Evolutionary conservation across 2,797 vertebrate genomes (phyloP).

Genomic region (Pangasius djambal): DNA sequence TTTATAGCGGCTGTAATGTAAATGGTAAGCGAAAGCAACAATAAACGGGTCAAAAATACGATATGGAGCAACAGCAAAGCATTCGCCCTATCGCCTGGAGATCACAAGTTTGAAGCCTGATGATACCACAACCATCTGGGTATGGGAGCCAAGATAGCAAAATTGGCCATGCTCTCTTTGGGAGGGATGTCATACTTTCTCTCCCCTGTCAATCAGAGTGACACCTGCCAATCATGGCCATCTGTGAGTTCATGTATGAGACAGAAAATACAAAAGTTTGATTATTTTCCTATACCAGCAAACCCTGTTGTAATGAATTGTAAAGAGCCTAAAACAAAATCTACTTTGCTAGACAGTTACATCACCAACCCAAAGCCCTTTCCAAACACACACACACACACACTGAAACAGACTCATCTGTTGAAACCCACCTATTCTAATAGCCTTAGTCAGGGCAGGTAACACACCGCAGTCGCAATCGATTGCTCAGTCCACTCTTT

Average conservation of each 20-base stretch:
- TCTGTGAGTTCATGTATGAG: neutral
- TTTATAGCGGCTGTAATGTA: neutral
- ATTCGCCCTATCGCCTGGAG: neutral
- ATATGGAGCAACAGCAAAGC: neutral
- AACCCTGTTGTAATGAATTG: neutral
- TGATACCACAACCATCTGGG: neutral
- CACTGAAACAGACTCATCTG: slow-evolving; percentile 8
- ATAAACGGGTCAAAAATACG: neutral
- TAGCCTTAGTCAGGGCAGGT: slow-evolving; percentile 22
- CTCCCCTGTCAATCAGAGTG: neutral
- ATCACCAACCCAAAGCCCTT: neutral
- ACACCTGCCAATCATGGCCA: neutral
- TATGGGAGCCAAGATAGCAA: neutral
- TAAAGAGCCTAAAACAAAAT: neutral
- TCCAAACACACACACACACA: slow-evolving; percentile 26
- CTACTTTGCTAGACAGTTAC: neutral
- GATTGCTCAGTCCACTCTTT: slow-evolving; percentile 67
- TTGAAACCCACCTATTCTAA: slow-evolving; percentile 33
- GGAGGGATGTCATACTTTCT: neutral
- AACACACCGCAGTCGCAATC: slow-evolving; percentile 60
- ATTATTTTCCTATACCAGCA: neutral
- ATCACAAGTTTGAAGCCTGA: neutral
- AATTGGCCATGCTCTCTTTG: neutral
- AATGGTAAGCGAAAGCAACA: neutral
- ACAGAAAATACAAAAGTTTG: neutral